Percentiles rank a stretch among this genome's conserved stretches.
phyloP scores from a whole-genome alignment of 2,797 vertebrate genomes.

The Gymnoscopelus braueri region DNA sequence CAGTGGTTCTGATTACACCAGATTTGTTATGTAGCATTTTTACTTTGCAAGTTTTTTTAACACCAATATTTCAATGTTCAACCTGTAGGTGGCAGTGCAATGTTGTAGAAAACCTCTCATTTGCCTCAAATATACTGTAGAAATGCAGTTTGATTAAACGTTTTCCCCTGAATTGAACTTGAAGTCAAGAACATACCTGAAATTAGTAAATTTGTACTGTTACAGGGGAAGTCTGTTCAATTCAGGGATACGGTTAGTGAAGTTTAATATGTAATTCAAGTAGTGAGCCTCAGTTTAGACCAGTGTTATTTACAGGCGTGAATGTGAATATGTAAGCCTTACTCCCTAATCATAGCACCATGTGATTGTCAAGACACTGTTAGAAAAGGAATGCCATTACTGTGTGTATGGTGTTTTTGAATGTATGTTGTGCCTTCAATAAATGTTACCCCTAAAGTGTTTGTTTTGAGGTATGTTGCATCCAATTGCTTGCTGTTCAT shows the following conservation, averaged over 20 bases:
- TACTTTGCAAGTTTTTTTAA: neutral
- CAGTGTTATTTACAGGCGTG: slow-evolving; percentile 41
- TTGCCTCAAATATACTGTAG: slow-evolving; percentile 10
- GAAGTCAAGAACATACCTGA: slow-evolving; percentile 6
- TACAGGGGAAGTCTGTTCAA: slow-evolving; percentile 29
- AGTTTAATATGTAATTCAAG: slow-evolving; percentile 1
- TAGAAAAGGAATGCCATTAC: slow-evolving; percentile 49
- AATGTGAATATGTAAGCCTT: slow-evolving; percentile 50
- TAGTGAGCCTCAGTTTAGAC: neutral
- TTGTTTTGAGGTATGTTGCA: neutral
- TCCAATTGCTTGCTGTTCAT: slow-evolving; percentile 9
- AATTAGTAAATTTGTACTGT: slow-evolving; percentile 7
- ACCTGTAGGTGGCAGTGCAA: slow-evolving; percentile 58
- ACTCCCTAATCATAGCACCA: slow-evolving; percentile 21
- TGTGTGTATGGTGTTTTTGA: slow-evolving; percentile 44
- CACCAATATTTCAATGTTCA: slow-evolving; percentile 2
- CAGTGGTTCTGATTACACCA: slow-evolving; percentile 8
- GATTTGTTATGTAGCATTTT: slow-evolving; percentile 12
- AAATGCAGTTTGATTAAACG: slow-evolving; percentile 8
- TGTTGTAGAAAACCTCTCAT: neutral
- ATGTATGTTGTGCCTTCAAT: slow-evolving; percentile 73
- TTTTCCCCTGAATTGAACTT: slow-evolving; percentile 14
- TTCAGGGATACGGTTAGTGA: slow-evolving; percentile 42
- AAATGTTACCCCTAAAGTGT: slow-evolving; percentile 45
- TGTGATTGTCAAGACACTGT: slow-evolving; percentile 25